A percentile compares a stretch with the other conserved stretches of the same genome.
Evolutionary conservation across 2,113 vertebrate species (phyloP).

Genomic region (Sceloporus tristichus): DNA sequence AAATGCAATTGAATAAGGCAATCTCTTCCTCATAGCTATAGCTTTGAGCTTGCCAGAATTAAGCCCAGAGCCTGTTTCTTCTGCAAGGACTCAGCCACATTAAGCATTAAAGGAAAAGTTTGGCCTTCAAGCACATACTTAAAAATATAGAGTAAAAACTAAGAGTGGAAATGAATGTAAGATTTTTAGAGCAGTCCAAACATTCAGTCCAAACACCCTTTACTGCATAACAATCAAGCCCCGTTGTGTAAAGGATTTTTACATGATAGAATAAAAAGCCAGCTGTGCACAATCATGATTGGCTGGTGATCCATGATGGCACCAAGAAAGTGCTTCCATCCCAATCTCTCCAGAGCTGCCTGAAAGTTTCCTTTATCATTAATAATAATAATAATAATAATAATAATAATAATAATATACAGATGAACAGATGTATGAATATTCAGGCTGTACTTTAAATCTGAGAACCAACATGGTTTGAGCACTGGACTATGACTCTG

Average conservation of each 20-base stretch:
- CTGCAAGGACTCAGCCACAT: background rate
- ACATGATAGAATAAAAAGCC: background rate
- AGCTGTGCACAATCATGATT: background rate
- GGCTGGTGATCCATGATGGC: background rate
- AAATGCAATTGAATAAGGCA: background rate
- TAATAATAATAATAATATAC: too few species aligned
- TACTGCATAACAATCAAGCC: constrained; percentile 1
- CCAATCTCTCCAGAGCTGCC: background rate
- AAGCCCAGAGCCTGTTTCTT: background rate
- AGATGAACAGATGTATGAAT: background rate
- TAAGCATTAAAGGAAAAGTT: background rate
- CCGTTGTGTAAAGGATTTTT: background rate
- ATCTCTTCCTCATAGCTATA: background rate
- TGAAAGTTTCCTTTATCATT: background rate
- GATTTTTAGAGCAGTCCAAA: background rate
- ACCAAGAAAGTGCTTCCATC: background rate
- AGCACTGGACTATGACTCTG: too few species aligned
- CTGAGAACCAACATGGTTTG: too few species aligned
- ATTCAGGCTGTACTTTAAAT: too few species aligned
- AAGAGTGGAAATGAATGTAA: background rate
- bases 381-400: background rate
- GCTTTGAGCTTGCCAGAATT: background rate
- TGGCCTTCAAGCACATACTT: background rate
- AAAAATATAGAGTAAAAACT: background rate
- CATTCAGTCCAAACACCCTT: background rate